Base-by-base conservation (phyloP, 2,888 invertebrate species). In the Zaprionus bogoriensis region DNA sequence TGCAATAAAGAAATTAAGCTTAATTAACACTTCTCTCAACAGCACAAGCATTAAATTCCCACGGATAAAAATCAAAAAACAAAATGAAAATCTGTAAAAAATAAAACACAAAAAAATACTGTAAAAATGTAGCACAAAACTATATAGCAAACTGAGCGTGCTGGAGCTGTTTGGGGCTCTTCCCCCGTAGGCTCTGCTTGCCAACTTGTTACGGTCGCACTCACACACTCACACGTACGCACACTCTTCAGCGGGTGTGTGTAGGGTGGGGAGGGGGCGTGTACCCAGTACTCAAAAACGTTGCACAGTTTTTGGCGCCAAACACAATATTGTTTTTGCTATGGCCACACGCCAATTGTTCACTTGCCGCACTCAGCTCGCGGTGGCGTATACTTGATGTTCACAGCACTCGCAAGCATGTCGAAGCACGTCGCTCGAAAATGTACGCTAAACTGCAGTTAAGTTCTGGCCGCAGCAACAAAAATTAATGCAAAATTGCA, bases 401-500 rank as follows among this genome's bases (percentile, higher is more conserved):
- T 50, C 67, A 75, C 60, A 23, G 42, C 72, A 75, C 74, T 71
- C 51, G 52, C 71, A 59, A 67, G 70, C 70, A 74, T 62, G 70
- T 66, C 63, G 76, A 64, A 65, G 64, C 78, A 77, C 73, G 67
- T 69, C 74, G 71, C 52, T 69, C 74, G 77, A 60, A 62, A 70
- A 73, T 76, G 83, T 67, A 54, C 80, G 67, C 82, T 66, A 75
- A 85, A 82, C 85, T 85, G 85, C 79, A 85, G 79, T 70, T 82
- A 59, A 70, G 78, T 64, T 76, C 71, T 75, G 74, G 80, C 58
- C 66, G 65, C 78, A 67, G 82, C 75, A 82, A 82, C 76, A 75
- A 82, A 84, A 81, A 78, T 85, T 82, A 85, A 85, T 71, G 82
- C 76, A 76, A 77, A 82, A 84, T 82, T 82, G 80, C 85, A 80